phyloP scores from a whole-genome alignment of 2,797 vertebrate species.

The Myotis daubentonii region DNA sequence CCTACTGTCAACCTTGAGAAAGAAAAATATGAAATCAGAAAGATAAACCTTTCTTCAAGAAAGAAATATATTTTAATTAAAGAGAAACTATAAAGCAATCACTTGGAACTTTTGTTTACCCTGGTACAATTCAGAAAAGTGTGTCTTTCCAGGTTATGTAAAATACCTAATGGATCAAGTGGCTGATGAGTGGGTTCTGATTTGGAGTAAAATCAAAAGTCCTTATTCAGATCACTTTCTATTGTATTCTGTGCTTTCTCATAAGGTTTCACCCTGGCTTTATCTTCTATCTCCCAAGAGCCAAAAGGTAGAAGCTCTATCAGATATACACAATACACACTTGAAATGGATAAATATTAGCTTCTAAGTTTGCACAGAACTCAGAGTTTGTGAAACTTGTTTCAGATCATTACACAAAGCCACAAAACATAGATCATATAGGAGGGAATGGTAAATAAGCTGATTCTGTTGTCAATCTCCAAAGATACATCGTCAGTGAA shows the following conservation, averaged over 20 bases:
- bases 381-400: slow-evolving; percentile 21
- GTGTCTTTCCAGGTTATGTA: background rate
- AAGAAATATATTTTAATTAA: slow-evolving; percentile 15
- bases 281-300: background rate
- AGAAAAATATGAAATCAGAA: background rate
- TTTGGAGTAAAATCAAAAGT: background rate
- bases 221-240: background rate
- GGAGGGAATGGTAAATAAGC: background rate
- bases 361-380: background rate
- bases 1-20: background rate
- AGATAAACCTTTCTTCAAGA: slow-evolving; percentile 31
- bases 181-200: background rate
- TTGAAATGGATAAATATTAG: background rate
- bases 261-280: background rate
- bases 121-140: background rate
- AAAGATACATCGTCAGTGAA: background rate
- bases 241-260: slow-evolving; percentile 1
- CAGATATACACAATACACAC: background rate
- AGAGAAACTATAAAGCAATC: slow-evolving; percentile 7
- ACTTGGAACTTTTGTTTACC: background rate
- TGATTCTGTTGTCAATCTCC: background rate
- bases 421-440: background rate
- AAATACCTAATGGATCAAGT: slow-evolving; percentile 5
- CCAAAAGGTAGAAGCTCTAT: background rate
- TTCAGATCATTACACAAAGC: background rate